These are phyloP conservation scores for Channa maculata DNA, from an alignment of 2,113 vertebrate species.

Conservation along the genomic window DNA sequence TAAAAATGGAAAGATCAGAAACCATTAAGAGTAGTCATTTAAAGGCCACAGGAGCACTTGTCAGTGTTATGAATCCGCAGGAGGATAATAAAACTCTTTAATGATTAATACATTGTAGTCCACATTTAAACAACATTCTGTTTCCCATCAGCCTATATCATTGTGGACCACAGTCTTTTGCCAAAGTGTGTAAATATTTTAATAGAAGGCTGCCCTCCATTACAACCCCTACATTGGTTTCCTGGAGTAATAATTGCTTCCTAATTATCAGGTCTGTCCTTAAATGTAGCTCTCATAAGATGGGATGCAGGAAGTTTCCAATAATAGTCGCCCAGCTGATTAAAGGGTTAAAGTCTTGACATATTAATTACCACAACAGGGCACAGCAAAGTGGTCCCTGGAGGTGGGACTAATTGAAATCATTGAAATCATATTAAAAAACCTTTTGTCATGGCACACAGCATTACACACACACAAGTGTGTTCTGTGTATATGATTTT, in stretches of 20 bases:
- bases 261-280: slow-evolving; percentile 46
- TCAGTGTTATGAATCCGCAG: background rate
- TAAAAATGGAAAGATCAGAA: too few relatives aligned
- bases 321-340: slow-evolving; percentile 26
- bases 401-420: slow-evolving; percentile 22
- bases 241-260: slow-evolving; percentile 37
- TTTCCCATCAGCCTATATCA: slow-evolving; percentile 1
- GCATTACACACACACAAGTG: background rate
- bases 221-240: slow-evolving; percentile 33
- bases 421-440: slow-evolving; percentile 14
- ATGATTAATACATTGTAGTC: background rate
- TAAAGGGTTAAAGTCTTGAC: slow-evolving; percentile 45
- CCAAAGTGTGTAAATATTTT: slow-evolving; percentile 25
- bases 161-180: background rate
- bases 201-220: slow-evolving; percentile 1
- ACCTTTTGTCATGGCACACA: background rate
- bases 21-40: too few relatives aligned
- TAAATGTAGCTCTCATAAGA: slow-evolving; percentile 20
- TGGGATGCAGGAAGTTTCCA: slow-evolving; percentile 45
- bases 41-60: too few relatives aligned
- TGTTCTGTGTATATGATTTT: slow-evolving; percentile 27
- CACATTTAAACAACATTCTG: slow-evolving; percentile 1
- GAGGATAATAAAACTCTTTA: background rate
- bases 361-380: slow-evolving; percentile 42
- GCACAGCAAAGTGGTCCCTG: slow-evolving; percentile 27